Percentiles rank a stretch among this genome's conserved stretches.
Conservation (phyloP, 2,797 vertebrate species). For the Euthynnus affinis region DNA sequence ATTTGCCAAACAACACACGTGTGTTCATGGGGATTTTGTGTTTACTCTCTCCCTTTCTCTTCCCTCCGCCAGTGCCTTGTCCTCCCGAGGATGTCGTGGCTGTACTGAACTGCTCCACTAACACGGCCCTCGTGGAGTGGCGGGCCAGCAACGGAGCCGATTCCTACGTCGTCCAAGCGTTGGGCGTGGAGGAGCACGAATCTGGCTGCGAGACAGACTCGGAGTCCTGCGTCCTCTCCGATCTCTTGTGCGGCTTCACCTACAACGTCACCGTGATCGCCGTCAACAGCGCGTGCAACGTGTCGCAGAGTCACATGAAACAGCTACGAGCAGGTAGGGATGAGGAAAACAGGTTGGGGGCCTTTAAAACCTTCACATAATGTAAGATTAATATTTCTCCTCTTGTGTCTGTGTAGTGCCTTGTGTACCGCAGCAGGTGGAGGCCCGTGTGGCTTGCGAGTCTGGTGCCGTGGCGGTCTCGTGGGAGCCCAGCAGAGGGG, state of each 20-base stretch:
- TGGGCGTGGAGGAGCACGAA: constrained; percentile 62
- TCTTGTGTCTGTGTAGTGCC: constrained; percentile 72
- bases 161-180: constrained; percentile 79
- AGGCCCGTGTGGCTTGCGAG: constrained; percentile 72
- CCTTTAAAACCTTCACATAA: too few species aligned
- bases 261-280: constrained; percentile 85
- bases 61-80: constrained; percentile 81
- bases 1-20: too few species aligned
- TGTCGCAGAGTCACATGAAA: constrained; percentile 62
- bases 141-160: constrained; percentile 68
- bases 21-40: too few species aligned
- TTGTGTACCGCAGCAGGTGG: constrained; percentile 76
- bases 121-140: constrained; percentile 80
- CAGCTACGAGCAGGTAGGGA: constrained; percentile 78
- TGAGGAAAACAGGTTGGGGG: not conserved
- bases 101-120: constrained; percentile 70
- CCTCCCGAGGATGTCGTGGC: constrained; percentile 69
- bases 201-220: constrained; percentile 72
- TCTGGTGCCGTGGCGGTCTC: constrained; percentile 72
- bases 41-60: not conserved
- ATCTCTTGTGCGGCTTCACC: constrained; percentile 80
- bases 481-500: constrained; percentile 83
- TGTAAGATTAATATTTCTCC: not conserved
- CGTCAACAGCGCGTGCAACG: constrained; percentile 76
- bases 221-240: constrained; percentile 73